Base-by-base conservation (phyloP, 1,140 invertebrate species). In the Rhagoletis zephyria region DNA sequence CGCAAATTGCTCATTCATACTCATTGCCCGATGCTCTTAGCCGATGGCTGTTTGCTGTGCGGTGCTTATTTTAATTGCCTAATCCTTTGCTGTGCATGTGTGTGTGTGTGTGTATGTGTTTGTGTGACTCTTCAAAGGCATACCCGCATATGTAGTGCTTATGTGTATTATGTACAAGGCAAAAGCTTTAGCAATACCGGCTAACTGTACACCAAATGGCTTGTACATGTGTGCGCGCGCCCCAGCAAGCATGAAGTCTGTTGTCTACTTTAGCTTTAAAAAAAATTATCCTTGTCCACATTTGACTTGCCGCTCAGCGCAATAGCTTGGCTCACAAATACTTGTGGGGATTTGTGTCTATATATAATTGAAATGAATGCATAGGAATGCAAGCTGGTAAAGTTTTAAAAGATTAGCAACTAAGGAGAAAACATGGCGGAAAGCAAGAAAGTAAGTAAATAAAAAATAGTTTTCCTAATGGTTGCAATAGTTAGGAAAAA, bases 61-160 rank as follows among this genome's bases (percentile, higher is more conserved):
- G 61, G 61, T 63, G 61, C n/a, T 63, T 63, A 63, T 63, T 63
- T 63, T 63, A 63, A 63, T 63, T 63, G 61, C 61, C 61, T 63
- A 63, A 63, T 14, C 7, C 61, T 63, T 4, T 5, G 61, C 2
- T 63, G 61, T 7, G 51, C 10, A 10, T 56, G 2, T 56, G 51
- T 56, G 51, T 63, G 61, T 63, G 61, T 1, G 61, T 63, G 61
- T 1, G 12, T 56, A 3, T 56, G 51, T 56, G 9, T 56, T 4
- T 56, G 51, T 9, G 51, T 56, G 51, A 4, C 51, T 56, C 9
- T 56, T 4, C 51, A 30, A 30, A 56, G 51, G 51, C 51, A 56
- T 10, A 56, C 51, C 30, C 2, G 10, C 51, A 56, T 56, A 56
- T 56, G 10, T 56, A 56, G 10, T 56, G 10, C 51, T 2, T 56